A percentile compares a stretch with the other conserved stretches of the same genome.
Evolutionary conservation across 2,113 vertebrate species (phyloP).

Genomic region (Nematolebias whitei): DNA sequence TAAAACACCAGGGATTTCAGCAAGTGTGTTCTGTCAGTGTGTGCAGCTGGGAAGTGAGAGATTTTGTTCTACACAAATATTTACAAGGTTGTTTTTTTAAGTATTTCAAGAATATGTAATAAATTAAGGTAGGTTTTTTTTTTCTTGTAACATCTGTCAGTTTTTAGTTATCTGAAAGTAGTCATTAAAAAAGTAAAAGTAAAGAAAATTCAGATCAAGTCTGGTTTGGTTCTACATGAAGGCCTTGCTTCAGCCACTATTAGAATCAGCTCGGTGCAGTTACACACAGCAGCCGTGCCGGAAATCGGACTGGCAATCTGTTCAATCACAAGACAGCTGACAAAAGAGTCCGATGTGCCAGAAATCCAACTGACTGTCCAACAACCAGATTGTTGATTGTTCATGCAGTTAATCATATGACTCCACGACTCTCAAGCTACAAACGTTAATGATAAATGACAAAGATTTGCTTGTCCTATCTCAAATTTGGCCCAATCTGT

Average conservation of each 20-base stretch:
- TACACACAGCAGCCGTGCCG: background rate
- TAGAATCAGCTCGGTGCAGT: background rate
- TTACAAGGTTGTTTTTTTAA: no score
- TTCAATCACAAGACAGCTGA: slow-evolving; percentile 17
- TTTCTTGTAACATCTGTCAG: background rate
- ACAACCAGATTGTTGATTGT: slow-evolving; percentile 4
- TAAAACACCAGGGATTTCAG: background rate
- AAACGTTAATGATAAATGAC: background rate
- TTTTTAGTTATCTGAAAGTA: background rate
- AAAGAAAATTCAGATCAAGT: background rate
- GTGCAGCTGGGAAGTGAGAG: background rate
- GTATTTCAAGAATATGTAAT: no score
- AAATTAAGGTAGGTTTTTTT: no score
- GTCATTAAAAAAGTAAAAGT: background rate
- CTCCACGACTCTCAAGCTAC: background rate
- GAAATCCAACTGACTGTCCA: background rate
- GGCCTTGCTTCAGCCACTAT: background rate
- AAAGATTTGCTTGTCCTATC: background rate
- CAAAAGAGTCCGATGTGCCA: slow-evolving; percentile 7
- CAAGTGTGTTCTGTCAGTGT: background rate
- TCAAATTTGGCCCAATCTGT: background rate
- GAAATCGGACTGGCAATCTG: slow-evolving; percentile 11
- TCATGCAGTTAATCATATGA: slow-evolving; percentile 3
- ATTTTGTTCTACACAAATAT: background rate
- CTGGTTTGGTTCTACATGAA: background rate